phyloP scores from a whole-genome alignment of 2,888 invertebrate genomes.

The Zelleria hepariella region DNA sequence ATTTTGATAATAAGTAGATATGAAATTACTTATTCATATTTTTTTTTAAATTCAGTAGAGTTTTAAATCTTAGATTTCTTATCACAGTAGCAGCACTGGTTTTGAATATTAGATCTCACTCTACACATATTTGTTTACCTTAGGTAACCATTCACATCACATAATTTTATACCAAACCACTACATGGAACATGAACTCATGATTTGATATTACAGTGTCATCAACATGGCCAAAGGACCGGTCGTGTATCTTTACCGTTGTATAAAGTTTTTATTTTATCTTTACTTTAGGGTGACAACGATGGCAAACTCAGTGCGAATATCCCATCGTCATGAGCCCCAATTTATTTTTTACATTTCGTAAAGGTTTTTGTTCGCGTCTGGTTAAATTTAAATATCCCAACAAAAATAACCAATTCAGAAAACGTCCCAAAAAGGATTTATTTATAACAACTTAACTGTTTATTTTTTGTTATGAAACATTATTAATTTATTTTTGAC shows the following conservation, averaged over 20 bases:
- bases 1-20: constrained; percentile 4
- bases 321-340: neutral
- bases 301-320: neutral
- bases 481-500: no score
- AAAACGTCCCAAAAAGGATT: no score
- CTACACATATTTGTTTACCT: neutral
- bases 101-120: neutral
- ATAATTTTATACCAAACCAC: neutral
- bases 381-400: no score
- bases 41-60: neutral
- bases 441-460: neutral
- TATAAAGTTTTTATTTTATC: neutral
- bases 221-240: neutral
- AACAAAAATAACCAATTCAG: no score
- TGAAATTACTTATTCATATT: neutral
- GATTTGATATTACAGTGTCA: neutral
- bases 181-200: neutral
- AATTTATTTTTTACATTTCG: neutral
- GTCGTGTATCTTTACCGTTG: neutral
- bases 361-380: no score
- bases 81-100: neutral
- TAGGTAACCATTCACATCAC: neutral
- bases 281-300: neutral
- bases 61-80: neutral
- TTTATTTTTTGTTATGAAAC: neutral